Conservation (phyloP, 2,888 invertebrate species). For the Tiliacea citrago region DNA sequence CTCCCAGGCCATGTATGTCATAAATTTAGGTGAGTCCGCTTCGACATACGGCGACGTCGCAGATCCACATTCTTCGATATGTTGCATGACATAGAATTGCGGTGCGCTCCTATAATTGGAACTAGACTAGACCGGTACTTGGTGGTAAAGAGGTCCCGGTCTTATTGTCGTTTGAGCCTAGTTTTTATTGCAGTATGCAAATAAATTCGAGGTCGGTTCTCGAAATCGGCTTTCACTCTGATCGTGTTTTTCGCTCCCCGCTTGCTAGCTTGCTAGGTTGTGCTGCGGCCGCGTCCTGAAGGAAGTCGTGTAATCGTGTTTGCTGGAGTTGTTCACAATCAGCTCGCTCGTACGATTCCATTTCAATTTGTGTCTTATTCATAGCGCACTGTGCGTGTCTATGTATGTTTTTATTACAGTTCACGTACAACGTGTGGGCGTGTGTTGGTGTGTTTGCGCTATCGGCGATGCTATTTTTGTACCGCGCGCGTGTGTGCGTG, state of each 20-base stretch:
- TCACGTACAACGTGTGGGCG: slow-evolving; percentile 88
- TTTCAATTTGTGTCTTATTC: slow-evolving; percentile 87
- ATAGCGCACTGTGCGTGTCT: slow-evolving; percentile 81
- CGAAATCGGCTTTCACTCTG: slow-evolving; percentile 79
- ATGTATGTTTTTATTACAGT: slow-evolving; percentile 89
- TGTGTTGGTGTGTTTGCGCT: slow-evolving; percentile 90
- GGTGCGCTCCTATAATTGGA: slow-evolving; percentile 82
- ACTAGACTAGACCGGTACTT: slow-evolving; percentile 85
- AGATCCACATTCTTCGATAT: slow-evolving; percentile 79
- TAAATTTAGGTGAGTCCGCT: slow-evolving; percentile 90
- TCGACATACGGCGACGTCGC: slow-evolving; percentile 74
- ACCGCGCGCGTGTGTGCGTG: slow-evolving; percentile 74
- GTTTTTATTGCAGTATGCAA: slow-evolving; percentile 76
- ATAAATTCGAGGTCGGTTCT: slow-evolving; percentile 73
- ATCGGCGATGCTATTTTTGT: slow-evolving; percentile 88
- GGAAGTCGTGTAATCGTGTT: slow-evolving; percentile 20
- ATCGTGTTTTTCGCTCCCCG: slow-evolving; percentile 53
- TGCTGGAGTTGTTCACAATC: slow-evolving; percentile 67
- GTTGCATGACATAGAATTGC: slow-evolving; percentile 71
- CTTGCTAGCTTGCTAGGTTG: slow-evolving; percentile 21
- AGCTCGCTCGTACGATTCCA: slow-evolving; percentile 82
- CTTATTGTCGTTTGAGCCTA: slow-evolving; percentile 68
- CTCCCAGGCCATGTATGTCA: slow-evolving; percentile 91
- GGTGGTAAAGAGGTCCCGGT: slow-evolving; percentile 72
- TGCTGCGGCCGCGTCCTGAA: slow-evolving; percentile 55